Conservation (phyloP, 2,888 invertebrate genomes). For the Elegia similella region DNA sequence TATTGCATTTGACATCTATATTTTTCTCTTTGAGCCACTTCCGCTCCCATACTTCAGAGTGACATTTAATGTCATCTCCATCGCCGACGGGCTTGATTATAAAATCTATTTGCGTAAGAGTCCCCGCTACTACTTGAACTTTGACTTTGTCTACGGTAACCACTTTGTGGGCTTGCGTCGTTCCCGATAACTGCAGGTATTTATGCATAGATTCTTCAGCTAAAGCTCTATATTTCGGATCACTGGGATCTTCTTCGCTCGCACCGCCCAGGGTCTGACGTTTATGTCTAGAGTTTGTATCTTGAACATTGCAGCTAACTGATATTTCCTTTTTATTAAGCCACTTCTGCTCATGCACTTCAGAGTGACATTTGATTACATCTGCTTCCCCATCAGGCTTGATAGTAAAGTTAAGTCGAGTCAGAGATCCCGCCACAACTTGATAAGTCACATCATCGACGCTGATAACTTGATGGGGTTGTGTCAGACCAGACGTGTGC, state of each 20-base stretch:
- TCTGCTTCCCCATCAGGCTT: constrained; percentile 16
- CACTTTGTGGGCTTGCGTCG: constrained; percentile 10
- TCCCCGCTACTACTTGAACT: constrained; percentile 74
- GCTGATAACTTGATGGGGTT: constrained; percentile 22
- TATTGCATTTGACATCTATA: constrained; percentile 32
- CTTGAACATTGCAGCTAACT: constrained; percentile 21
- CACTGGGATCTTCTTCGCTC: constrained; percentile 28
- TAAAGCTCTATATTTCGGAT: constrained; percentile 30
- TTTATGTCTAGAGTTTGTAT: constrained; percentile 14
- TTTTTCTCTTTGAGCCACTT: constrained; percentile 75
- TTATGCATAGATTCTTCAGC: constrained; percentile 35
- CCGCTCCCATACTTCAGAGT: constrained; percentile 78
- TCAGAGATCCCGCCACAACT: constrained; percentile 31
- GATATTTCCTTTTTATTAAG: constrained; percentile 26
- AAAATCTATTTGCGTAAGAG: constrained; percentile 61
- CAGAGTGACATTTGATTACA: constrained; percentile 24
- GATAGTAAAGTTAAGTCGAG: constrained; percentile 30
- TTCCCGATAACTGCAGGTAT: constrained; percentile 27
- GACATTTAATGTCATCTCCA: constrained; percentile 50
- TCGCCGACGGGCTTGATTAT: constrained; percentile 20
- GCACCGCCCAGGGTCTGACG: constrained; percentile 10
- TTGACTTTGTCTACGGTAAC: too few species aligned
- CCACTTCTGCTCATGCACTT: constrained; percentile 26
- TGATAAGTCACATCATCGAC: constrained; percentile 32
- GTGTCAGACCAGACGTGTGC: constrained; percentile 4